Evolutionary conservation across 2,888 invertebrate genomes (phyloP).

Genomic region (Torymus auratus): DNA sequence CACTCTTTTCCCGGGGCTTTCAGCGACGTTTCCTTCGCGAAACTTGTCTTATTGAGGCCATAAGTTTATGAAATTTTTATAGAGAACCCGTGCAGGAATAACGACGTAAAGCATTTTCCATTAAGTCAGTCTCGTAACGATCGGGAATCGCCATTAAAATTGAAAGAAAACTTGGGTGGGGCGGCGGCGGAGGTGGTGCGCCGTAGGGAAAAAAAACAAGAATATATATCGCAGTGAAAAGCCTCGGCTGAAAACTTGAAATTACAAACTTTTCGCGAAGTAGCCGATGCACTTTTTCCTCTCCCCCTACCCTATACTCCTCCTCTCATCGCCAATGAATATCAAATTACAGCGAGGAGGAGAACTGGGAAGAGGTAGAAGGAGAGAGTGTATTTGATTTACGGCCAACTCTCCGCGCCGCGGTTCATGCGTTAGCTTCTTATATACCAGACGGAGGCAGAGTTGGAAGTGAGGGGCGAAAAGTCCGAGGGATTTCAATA

Average conservation of each 20-base stretch:
- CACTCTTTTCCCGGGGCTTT: too few species aligned
- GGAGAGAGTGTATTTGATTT: constrained; percentile 45
- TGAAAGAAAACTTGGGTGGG: constrained; percentile 2
- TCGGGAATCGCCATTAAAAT: constrained; percentile 44
- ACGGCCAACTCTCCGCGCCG: constrained; percentile 27
- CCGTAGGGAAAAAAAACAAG: constrained; percentile 4
- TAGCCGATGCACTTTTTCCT: constrained; percentile 37
- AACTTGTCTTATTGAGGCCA: background rate
- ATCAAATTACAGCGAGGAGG: constrained; percentile 41
- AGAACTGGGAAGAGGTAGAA: background rate
- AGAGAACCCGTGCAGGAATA: constrained; percentile 13
- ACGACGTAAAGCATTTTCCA: constrained; percentile 43
- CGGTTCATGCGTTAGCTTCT: background rate
- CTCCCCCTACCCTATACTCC: background rate
- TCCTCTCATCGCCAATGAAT: constrained; percentile 31
- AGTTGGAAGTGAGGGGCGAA: background rate
- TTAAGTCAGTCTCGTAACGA: constrained; percentile 29
- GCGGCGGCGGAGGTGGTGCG: background rate
- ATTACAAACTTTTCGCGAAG: constrained; percentile 46
- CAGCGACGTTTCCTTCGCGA: too few species aligned
- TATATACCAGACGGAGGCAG: constrained; percentile 3
- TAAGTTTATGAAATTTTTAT: constrained; percentile 33
- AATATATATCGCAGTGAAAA: constrained; percentile 32
- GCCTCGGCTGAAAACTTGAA: constrained; percentile 30
- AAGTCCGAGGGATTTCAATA: constrained; percentile 51